Evolutionary conservation across 2,113 vertebrate genomes (phyloP).

Genomic region (Lipophrys pholis): DNA sequence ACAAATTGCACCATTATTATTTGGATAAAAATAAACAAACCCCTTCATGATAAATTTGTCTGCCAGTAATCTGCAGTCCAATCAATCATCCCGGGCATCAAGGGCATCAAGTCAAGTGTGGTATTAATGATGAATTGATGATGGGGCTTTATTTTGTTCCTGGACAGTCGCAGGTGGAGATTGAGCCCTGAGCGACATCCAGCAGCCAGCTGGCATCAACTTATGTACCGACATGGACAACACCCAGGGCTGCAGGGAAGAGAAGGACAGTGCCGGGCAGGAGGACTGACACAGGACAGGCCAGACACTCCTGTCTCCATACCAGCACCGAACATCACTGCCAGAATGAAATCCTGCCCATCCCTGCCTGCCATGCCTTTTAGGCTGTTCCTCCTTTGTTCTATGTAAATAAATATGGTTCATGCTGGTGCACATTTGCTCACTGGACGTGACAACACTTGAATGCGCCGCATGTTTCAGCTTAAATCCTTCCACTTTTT

Average conservation of each 20-base stretch:
- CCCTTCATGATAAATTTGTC: not conserved
- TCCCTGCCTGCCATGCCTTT: too few relatives aligned
- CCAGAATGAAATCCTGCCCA: too few relatives aligned
- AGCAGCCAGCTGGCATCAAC: slow-evolving; percentile 53
- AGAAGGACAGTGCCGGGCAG: slow-evolving; percentile 23
- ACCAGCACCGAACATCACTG: too few relatives aligned
- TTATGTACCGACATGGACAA: slow-evolving; percentile 36
- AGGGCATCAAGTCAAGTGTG: slow-evolving; percentile 7
- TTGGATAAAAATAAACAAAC: not conserved
- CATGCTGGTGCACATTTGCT: too few relatives aligned
- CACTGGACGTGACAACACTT: too few relatives aligned
- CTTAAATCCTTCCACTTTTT: too few relatives aligned
- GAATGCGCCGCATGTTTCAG: too few relatives aligned
- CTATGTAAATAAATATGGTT: too few relatives aligned
- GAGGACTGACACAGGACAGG: slow-evolving; percentile 43
- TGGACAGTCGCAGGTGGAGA: slow-evolving; percentile 45
- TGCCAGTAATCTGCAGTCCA: not conserved
- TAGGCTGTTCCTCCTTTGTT: too few relatives aligned
- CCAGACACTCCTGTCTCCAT: too few relatives aligned
- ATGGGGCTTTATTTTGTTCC: slow-evolving; percentile 7
- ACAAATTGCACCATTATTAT: not conserved
- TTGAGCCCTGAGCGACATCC: slow-evolving; percentile 41
- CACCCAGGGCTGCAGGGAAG: slow-evolving; percentile 15
- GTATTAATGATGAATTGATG: slow-evolving; percentile 57
- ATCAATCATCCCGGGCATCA: slow-evolving; percentile 12